Percentiles rank a stretch among this genome's conserved stretches.
These are phyloP conservation scores for Drosophila chauvacae DNA, from an alignment of 1,140 invertebrate genomes.

Conservation along the genomic window DNA sequence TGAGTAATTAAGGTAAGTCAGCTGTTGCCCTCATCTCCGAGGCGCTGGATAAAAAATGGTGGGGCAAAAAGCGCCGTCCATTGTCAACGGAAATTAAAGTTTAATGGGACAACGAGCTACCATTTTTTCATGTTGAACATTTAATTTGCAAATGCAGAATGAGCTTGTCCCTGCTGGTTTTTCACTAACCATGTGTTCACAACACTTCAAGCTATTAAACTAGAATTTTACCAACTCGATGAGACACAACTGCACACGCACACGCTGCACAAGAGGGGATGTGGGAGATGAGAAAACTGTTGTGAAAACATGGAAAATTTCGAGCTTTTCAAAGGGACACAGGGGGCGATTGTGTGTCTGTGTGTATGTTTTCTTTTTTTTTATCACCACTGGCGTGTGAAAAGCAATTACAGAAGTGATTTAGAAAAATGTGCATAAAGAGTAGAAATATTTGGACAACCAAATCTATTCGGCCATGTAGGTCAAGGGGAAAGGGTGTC, in stretches of 20 bases:
- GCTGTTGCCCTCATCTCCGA: constrained; percentile 53
- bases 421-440: constrained; percentile 35
- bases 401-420: constrained; percentile 57
- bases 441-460: constrained; percentile 35
- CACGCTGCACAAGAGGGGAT: not conserved
- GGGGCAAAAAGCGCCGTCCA: constrained; percentile 40
- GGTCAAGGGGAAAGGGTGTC: not conserved
- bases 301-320: constrained; percentile 40
- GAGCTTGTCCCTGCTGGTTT: constrained; percentile 45
- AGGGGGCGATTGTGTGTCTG: not conserved
- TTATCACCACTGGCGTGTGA: constrained; percentile 29
- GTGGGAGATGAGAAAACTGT: constrained; percentile 17
- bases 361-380: not conserved
- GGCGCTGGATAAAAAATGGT: constrained; percentile 1
- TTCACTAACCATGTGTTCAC: constrained; percentile 42
- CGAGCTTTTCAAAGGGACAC: constrained; percentile 5
- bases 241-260: constrained; percentile 24
- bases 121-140: constrained; percentile 28
- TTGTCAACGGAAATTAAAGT: constrained; percentile 71
- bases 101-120: constrained; percentile 48
- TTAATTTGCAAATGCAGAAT: constrained; percentile 17
- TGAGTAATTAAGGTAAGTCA: constrained; percentile 81
- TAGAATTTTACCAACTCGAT: constrained; percentile 46
- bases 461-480: constrained; percentile 10
- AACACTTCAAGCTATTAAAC: constrained; percentile 57